Percentiles rank a stretch among this genome's conserved stretches.
Conservation (phyloP, 2,888 invertebrate genomes). For the Siphlonurus alternatus region DNA sequence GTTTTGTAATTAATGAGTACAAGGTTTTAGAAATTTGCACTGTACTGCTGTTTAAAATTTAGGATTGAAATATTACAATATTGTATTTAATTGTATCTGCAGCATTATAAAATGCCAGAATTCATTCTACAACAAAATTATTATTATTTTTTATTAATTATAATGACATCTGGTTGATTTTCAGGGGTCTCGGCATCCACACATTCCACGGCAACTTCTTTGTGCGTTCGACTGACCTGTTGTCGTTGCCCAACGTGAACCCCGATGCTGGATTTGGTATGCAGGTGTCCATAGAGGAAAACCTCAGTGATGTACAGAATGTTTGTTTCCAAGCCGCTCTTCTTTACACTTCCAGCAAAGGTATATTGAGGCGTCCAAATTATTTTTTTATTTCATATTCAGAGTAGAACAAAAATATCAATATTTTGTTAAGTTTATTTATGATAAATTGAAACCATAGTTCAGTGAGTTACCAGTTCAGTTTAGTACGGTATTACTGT, state of each 20-base stretch:
- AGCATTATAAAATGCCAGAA: too few relatives aligned
- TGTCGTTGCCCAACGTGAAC: constrained; percentile 92
- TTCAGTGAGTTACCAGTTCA: background rate
- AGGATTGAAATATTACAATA: too few relatives aligned
- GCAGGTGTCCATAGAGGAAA: constrained; percentile 93
- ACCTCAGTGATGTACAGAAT: constrained; percentile 63
- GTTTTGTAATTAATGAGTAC: too few relatives aligned
- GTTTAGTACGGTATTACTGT: background rate
- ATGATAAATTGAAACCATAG: background rate
- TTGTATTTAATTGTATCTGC: too few relatives aligned
- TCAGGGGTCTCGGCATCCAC: constrained; percentile 77
- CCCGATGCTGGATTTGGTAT: constrained; percentile 97
- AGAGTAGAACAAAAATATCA: background rate
- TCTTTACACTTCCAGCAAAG: constrained; percentile 89
- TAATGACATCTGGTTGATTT: constrained; percentile 9
- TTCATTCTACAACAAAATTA: background rate
- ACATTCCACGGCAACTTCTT: constrained; percentile 99
- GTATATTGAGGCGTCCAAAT: constrained; percentile 23
- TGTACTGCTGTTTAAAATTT: too few relatives aligned
- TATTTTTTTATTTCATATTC: background rate
- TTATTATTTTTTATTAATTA: background rate
- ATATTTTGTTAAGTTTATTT: constrained; percentile 1
- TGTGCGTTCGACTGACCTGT: constrained; percentile 89
- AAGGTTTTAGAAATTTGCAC: too few relatives aligned
- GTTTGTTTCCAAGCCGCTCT: constrained; percentile 97